Conservation (phyloP, 2,888 invertebrate genomes). For the Notodonta ziczac region DNA sequence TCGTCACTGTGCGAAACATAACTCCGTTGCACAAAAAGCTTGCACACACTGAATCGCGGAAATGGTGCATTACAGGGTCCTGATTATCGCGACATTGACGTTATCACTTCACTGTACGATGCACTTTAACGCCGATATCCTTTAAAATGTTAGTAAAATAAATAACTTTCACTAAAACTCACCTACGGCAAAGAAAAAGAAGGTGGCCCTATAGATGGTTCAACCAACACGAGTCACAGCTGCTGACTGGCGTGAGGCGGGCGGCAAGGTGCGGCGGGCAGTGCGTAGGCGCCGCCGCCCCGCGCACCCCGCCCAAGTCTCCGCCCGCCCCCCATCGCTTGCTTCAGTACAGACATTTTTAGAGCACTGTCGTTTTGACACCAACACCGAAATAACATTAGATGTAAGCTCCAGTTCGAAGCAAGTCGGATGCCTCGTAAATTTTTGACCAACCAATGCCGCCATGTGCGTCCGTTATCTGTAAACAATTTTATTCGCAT, state of each 20-base stretch:
- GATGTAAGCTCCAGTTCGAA: slow-evolving; percentile 67
- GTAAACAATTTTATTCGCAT: slow-evolving; percentile 23
- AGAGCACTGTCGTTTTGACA: slow-evolving; percentile 83
- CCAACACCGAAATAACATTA: slow-evolving; percentile 81
- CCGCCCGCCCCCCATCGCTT: slow-evolving; percentile 40
- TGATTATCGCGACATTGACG: slow-evolving; percentile 50
- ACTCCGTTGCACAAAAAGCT: not conserved
- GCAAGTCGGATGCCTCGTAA: slow-evolving; percentile 60
- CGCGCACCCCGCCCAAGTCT: slow-evolving; percentile 44
- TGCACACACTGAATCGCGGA: slow-evolving; percentile 37
- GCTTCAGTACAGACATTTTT: slow-evolving; percentile 74
- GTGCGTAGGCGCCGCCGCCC: slow-evolving; percentile 68
- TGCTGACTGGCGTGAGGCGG: slow-evolving; percentile 81
- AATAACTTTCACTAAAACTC: slow-evolving; percentile 67
- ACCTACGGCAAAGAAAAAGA: slow-evolving; percentile 80
- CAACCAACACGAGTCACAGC: slow-evolving; percentile 86
- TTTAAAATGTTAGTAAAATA: slow-evolving; percentile 53
- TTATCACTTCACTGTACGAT: slow-evolving; percentile 73
- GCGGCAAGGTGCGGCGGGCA: slow-evolving; percentile 79
- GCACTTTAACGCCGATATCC: slow-evolving; percentile 48
- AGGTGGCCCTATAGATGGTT: slow-evolving; percentile 86
- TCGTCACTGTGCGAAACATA: not conserved
- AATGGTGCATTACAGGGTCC: slow-evolving; percentile 52
- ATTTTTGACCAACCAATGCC: slow-evolving; percentile 44
- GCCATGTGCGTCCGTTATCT: slow-evolving; percentile 40